Percentiles rank a stretch among this genome's conserved stretches.
These are phyloP conservation scores for Lagocephalus sceleratus DNA, from an alignment of 2,797 vertebrate genomes.

Conservation along the genomic window DNA sequence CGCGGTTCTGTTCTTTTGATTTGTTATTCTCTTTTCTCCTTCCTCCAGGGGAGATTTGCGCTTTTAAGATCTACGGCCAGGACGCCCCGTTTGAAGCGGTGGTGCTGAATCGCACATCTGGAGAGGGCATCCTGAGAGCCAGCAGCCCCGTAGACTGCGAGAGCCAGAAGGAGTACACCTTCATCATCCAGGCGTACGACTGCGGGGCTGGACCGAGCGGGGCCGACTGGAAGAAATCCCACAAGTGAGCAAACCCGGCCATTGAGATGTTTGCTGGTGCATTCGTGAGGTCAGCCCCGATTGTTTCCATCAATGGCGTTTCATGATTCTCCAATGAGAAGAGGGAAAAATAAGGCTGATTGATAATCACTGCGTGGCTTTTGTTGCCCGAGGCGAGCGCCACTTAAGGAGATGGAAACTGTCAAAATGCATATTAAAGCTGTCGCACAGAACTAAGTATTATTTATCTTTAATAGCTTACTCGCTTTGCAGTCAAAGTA, in stretches of 20 bases:
- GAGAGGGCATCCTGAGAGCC: constrained; percentile 87
- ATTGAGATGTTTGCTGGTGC: too few relatives aligned
- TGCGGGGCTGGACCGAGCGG: constrained; percentile 84
- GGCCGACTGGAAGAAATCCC: constrained; percentile 93
- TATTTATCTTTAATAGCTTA: constrained; percentile 19
- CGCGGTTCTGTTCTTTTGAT: not conserved
- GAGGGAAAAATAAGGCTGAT: too few relatives aligned
- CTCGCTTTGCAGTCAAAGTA: constrained; percentile 21
- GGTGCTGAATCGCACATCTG: constrained; percentile 93
- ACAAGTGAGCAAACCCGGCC: constrained; percentile 83
- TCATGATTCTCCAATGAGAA: not conserved
- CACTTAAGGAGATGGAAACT: constrained; percentile 4
- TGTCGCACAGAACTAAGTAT: constrained; percentile 26
- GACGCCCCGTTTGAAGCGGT: constrained; percentile 90
- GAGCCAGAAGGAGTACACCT: constrained; percentile 94
- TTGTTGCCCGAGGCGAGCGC: not conserved
- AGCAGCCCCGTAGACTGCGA: constrained; percentile 92
- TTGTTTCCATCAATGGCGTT: not conserved
- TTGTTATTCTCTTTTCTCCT: not conserved
- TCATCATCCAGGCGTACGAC: constrained; percentile 96
- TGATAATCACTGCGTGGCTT: not conserved
- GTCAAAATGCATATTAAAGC: constrained; percentile 18
- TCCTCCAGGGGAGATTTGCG: constrained; percentile 91
- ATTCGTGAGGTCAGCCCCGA: too few relatives aligned
- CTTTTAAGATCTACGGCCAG: constrained; percentile 93